These are phyloP conservation scores for Labeo calbasu DNA, from an alignment of 2,797 vertebrate species.

Conservation along the genomic window DNA sequence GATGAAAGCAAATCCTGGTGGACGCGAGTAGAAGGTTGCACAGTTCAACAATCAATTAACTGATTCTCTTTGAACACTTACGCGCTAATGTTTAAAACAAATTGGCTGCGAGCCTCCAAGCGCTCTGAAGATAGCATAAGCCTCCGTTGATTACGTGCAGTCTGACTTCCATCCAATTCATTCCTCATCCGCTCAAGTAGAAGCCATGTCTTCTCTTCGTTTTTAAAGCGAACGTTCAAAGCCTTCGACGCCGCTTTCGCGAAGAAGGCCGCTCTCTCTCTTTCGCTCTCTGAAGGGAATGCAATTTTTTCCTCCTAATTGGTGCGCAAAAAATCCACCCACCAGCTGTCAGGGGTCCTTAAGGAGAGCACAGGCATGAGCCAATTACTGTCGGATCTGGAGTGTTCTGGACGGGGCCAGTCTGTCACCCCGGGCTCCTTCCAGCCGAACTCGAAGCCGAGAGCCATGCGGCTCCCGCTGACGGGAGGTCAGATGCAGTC, in stretches of 20 bases:
- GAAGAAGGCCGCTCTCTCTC: not conserved
- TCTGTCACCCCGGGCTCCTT: conserved; percentile 57
- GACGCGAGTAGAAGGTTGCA: not conserved
- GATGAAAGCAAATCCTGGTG: conserved; percentile 7
- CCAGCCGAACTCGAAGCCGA: conserved; percentile 61
- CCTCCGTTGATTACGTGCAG: conserved; percentile 7
- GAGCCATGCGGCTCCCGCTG: conserved; percentile 46
- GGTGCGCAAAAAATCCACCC: conserved; percentile 58
- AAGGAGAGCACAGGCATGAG: conserved; percentile 59
- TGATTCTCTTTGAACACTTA: conserved; percentile 22
- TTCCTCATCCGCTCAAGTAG: not conserved
- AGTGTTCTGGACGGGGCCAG: conserved; percentile 46
- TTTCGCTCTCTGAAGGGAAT: conserved; percentile 53
- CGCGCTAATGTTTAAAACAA: conserved; percentile 34
- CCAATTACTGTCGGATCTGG: conserved; percentile 71
- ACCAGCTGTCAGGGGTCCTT: conserved; percentile 61
- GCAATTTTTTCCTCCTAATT: conserved; percentile 58
- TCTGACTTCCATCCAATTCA: conserved; percentile 23
- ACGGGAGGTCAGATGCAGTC: conserved; percentile 49
- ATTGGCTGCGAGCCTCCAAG: conserved; percentile 16
- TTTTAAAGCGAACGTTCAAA: conserved; percentile 24
- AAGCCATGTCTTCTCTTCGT: not conserved
- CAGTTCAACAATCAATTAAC: conserved; percentile 49
- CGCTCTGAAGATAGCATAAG: conserved; percentile 34
- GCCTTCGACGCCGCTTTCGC: conserved; percentile 3